Base-by-base conservation (phyloP, 2,797 vertebrate genomes). In the Lepilemur septentrionalis region DNA sequence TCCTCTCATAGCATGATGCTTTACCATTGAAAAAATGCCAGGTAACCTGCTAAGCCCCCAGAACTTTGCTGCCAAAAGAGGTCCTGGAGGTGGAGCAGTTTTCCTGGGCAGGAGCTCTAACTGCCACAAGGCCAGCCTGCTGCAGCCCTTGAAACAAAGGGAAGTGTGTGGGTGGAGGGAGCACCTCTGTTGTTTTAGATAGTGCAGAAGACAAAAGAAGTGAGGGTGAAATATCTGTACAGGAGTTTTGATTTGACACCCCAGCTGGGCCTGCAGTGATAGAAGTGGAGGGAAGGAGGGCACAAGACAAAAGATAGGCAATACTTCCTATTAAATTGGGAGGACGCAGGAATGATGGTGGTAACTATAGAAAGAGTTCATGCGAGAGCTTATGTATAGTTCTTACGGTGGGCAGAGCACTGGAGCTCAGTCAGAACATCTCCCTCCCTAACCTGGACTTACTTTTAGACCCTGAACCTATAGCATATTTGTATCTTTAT, bases 241-340 rank as follows among this genome's bases (percentile, higher is more conserved):
- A 20, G 46, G 20, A 35, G 76, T 83, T 91, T 86, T 93, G 81
- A 78, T 88, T 85, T 91, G 59, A 96, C 35, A 83, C 61, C 73
- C 43, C 65, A 73, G 22, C 63, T 89, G 82, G 70, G 18, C 78
- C 69, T 93, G 50, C 30, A 86, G 72, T n/a, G 78, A 70, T 20
- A 41, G 38, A 13, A 7, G 46, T 25, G 7, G 25, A 46, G 61
- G 46, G 20, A 78, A 65, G 46, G 20, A 78, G 91, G 41, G 28
- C 3, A 11, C 9, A 28, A 88, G 57, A 89, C 8, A 0, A 23
- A 85, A 81, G 43, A 50, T 7, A 25, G 57, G 50, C 11, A 18
- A 32, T 11, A 1, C 35, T 78, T 79, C 11, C 55, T 80, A 18
- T 18, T 75, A 41, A 41, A 61, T 15, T 43, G 73, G 46, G 63